Evolutionary conservation across 2,797 vertebrate genomes (phyloP).

Genomic region (Loriculus beryllinus): DNA sequence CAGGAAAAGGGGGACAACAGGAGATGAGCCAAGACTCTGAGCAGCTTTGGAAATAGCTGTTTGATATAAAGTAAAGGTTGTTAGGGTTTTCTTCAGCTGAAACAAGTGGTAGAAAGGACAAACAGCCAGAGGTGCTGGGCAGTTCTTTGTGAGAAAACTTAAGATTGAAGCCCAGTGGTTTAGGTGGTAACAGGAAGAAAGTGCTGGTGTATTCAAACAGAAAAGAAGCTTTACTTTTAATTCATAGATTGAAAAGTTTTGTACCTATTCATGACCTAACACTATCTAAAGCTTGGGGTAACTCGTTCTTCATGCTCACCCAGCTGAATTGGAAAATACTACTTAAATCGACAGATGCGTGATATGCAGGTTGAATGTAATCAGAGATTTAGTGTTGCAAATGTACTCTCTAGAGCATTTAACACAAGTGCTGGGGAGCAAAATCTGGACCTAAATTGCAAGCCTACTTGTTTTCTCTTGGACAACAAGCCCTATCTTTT

Average conservation of each 20-base stretch:
- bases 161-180: neutral
- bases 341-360: neutral
- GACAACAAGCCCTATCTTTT: neutral
- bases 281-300: neutral
- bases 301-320: neutral
- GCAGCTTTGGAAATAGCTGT: neutral
- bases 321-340: constrained; percentile 6
- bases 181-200: neutral
- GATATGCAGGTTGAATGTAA: neutral
- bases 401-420: neutral
- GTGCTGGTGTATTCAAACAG: neutral
- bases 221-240: neutral
- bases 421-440: neutral
- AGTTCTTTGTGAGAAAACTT: neutral
- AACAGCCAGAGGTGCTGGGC: neutral
- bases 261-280: neutral
- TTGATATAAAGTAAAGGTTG: neutral
- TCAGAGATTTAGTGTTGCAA: neutral
- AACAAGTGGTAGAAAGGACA: neutral
- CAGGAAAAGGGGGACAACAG: neutral
- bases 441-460: neutral
- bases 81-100: neutral
- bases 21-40: neutral
- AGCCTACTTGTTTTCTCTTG: neutral
- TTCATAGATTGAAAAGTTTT: neutral